Base-by-base conservation (phyloP, 2,113 vertebrate genomes). In the Hoplias malabaricus region DNA sequence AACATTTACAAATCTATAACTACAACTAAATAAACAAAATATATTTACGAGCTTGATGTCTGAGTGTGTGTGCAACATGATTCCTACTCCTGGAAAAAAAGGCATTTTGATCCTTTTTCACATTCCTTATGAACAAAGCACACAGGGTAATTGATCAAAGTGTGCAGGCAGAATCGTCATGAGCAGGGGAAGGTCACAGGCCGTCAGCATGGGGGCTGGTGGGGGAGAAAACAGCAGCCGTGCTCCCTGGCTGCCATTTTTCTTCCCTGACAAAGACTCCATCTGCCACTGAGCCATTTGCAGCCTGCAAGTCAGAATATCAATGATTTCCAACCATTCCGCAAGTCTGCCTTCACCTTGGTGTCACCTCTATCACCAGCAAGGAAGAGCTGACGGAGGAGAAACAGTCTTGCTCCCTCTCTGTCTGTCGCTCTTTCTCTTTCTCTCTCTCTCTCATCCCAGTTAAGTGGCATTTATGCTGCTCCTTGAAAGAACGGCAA, bases 201-300 rank as follows among this genome's bases (percentile, higher is more conserved):
- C 90, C 86, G 85, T 89, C 83, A 82, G 91, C 89, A 81, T 89
- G 90, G 56, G 87, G 90, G 83, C 90, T 12, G 67, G 12, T 36
- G 75, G 75, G 78, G 62, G 56, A 80, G 79, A 89, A 91, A 93
- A 89, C 89, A 90, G 89, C 91, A 88, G 87, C 77, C 90, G 89
- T 90, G 89, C 84, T 93, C 91, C 92, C 86, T 87, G 92, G 90
- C 92, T 95, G 93, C 95, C 94, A 96, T 97, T 96, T 96, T 93
- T 97, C 95, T 96, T 96, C 88, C 89, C 91, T 95, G 95, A 97
- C 95, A 96, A 95, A 95, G 94, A 93, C 94, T 95, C 96, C 95
- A 97, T 97, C 95, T 98, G 96, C 95, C 94, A 96, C 92, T 69
- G 85, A 92, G 94, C 92, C 95, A 94, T 95, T 96, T 96, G 92